Evolutionary conservation across 2,888 invertebrate species (phyloP).

Genomic region (Mechanitis messenoides): DNA sequence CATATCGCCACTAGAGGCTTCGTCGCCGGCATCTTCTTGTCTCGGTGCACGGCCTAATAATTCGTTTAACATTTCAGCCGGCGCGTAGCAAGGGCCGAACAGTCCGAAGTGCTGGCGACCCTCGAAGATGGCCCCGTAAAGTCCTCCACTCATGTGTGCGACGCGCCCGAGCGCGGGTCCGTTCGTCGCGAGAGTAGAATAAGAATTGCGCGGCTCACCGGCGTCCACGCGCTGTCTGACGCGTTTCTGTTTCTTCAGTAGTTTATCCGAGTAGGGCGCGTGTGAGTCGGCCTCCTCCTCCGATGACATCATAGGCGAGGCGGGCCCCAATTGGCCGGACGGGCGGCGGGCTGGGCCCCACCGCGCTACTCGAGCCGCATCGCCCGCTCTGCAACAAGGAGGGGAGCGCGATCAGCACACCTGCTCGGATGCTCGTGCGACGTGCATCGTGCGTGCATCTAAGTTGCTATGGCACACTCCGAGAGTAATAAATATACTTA

Average conservation of each 20-base stretch:
- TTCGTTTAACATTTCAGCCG: conserved; percentile 95
- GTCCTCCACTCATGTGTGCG: conserved; percentile 89
- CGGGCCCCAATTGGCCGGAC: conserved; percentile 88
- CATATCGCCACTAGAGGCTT: conserved; percentile 68
- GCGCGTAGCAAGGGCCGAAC: conserved; percentile 90
- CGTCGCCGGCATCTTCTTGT: conserved; percentile 79
- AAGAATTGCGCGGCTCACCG: conserved; percentile 95
- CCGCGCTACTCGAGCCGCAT: conserved; percentile 72
- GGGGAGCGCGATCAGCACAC: conserved; percentile 66
- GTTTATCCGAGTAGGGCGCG: conserved; percentile 95
- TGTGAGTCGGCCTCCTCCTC: conserved; percentile 96
- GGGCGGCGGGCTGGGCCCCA: conserved; percentile 77
- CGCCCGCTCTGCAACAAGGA: conserved; percentile 72
- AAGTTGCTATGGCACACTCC: too few species aligned
- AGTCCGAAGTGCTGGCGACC: conserved; percentile 88
- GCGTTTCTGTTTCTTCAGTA: conserved; percentile 94
- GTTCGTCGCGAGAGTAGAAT: conserved; percentile 79
- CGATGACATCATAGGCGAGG: conserved; percentile 96
- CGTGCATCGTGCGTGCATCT: conserved; percentile 34
- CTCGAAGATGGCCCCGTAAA: conserved; percentile 92
- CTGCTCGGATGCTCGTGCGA: conserved; percentile 61
- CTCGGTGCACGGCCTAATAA: conserved; percentile 88
- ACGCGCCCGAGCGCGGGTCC: conserved; percentile 77
- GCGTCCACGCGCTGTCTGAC: conserved; percentile 97
- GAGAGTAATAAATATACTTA: too few species aligned